Percentiles rank a stretch among this genome's conserved stretches.
Conservation (phyloP, 2,888 invertebrate species). For the Ptilodon capucinus region DNA sequence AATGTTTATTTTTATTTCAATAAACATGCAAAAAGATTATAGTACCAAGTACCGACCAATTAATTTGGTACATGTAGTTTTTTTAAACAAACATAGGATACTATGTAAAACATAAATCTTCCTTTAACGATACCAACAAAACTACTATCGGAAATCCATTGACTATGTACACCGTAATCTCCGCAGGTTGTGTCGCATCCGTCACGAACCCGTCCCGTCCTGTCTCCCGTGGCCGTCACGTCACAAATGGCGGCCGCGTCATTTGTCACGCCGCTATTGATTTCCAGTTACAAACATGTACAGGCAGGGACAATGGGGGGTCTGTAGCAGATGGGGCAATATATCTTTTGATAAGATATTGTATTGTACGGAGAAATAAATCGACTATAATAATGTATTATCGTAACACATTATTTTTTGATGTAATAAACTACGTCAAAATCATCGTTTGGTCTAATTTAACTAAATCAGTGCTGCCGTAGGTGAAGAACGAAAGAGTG, state of each 20-base stretch:
- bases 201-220: conserved; percentile 15
- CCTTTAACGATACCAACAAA: neutral
- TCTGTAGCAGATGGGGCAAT: neutral
- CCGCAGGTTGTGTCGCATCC: conserved; percentile 25
- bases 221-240: conserved; percentile 22
- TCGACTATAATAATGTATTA: no score
- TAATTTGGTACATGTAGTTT: no score
- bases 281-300: conserved; percentile 32
- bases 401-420: no score
- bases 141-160: neutral
- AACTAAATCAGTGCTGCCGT: no score
- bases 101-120: neutral
- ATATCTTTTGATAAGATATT: neutral
- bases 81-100: neutral
- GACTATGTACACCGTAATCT: conserved; percentile 15
- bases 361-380: no score
- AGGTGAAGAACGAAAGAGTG: no score
- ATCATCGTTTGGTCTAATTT: no score
- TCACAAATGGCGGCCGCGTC: conserved; percentile 43
- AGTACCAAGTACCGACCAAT: no score
- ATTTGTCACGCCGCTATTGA: conserved; percentile 58
- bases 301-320: neutral
- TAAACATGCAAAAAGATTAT: no score
- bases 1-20: no score
- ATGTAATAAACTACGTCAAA: no score